Evolutionary conservation across 2,797 vertebrate genomes (phyloP).

Genomic region (Lerista edwardsae): DNA sequence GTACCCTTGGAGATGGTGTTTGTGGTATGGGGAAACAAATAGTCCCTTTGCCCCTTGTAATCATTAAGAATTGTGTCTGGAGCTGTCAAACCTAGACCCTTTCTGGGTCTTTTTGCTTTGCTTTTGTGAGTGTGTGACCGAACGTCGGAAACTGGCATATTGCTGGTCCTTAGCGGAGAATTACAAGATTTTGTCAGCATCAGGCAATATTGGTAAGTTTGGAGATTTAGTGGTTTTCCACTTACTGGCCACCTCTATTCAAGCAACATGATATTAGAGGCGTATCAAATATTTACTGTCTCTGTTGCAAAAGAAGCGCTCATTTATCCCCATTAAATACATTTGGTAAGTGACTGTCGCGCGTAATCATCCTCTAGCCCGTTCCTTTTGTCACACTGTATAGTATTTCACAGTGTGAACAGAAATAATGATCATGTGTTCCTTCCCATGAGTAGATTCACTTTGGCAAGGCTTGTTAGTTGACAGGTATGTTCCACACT

Average conservation of each 20-base stretch:
- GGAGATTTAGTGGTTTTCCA: background rate
- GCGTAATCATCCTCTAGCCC: conserved; percentile 60
- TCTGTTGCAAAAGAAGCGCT: conserved; percentile 62
- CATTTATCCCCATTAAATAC: conserved; percentile 68
- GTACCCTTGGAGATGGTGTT: no score
- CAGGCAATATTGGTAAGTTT: background rate
- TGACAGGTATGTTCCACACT: conserved; percentile 66
- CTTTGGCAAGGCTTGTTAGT: conserved; percentile 71
- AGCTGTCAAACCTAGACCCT: no score
- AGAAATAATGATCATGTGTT: conserved; percentile 64
- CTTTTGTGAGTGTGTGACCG: no score
- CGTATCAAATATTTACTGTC: conserved; percentile 60
- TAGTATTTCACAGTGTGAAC: conserved; percentile 62
- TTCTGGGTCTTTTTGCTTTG: no score
- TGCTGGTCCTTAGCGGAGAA: background rate
- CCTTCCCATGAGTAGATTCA: conserved; percentile 66
- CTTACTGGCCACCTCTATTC: background rate
- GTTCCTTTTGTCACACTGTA: conserved; percentile 70
- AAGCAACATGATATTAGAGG: conserved; percentile 47
- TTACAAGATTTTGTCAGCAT: background rate
- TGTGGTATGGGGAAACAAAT: no score
- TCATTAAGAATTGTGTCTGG: no score
- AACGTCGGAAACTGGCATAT: no score
- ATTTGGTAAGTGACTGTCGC: conserved; percentile 69
- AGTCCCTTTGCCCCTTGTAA: no score